These are phyloP conservation scores for Diabrotica undecimpunctata DNA, from an alignment of 1,140 invertebrate genomes.

Conservation along the genomic window DNA sequence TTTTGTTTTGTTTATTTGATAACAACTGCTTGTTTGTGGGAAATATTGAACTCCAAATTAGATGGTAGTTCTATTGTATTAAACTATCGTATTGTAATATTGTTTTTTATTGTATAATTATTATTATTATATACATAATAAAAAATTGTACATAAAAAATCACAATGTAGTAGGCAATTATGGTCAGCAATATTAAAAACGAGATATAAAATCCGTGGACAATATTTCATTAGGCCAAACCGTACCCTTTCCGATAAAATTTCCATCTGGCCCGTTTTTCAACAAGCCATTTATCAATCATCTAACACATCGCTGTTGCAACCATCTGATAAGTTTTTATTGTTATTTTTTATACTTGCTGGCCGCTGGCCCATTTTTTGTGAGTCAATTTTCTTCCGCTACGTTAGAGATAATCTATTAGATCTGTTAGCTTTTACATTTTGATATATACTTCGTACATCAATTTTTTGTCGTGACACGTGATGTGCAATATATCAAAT, in stretches of 20 bases:
- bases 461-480: neutral
- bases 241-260: slow-evolving; percentile 1
- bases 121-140: too few species aligned
- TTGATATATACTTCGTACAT: slow-evolving; percentile 11
- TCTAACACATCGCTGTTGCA: slow-evolving; percentile 10
- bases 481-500: slow-evolving; percentile 13
- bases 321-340: slow-evolving; percentile 15
- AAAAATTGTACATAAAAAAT: too few species aligned
- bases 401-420: slow-evolving; percentile 17
- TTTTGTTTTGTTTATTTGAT: too few species aligned
- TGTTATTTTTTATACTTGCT: slow-evolving; percentile 11
- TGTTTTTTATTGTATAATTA: too few species aligned
- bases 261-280: slow-evolving; percentile 11
- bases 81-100: too few species aligned
- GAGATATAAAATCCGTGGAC: neutral
- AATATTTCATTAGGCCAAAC: neutral
- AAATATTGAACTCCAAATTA: too few species aligned
- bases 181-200: neutral
- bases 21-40: too few species aligned
- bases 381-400: slow-evolving; percentile 13
- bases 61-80: too few species aligned
- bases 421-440: slow-evolving; percentile 11
- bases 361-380: slow-evolving; percentile 12
- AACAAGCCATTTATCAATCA: slow-evolving; percentile 16
- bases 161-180: neutral